Evolutionary conservation across 2,888 invertebrate genomes (phyloP).

Genomic region (Helicoverpa assulta): DNA sequence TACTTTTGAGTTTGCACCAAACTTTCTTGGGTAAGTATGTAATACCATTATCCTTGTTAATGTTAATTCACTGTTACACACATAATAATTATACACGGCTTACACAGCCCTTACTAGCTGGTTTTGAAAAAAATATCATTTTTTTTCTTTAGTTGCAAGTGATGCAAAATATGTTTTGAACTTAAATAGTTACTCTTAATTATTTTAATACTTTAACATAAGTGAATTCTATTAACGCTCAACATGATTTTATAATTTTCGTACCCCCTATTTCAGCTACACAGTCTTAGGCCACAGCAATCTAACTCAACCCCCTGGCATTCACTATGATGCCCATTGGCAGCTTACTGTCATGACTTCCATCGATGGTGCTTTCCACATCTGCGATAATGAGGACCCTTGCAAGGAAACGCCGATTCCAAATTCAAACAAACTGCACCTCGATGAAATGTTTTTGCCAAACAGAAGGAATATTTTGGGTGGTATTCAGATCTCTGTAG

Average conservation of each 20-base stretch:
- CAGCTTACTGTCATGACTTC: slow-evolving; percentile 79
- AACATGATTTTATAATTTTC: too few relatives aligned
- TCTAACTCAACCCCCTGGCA: slow-evolving; percentile 61
- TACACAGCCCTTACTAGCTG: too few relatives aligned
- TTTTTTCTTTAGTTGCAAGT: too few relatives aligned
- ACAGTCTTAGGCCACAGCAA: slow-evolving; percentile 81
- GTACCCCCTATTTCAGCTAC: slow-evolving; percentile 69
- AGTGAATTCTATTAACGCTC: too few relatives aligned
- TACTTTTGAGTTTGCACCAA: slow-evolving; percentile 79
- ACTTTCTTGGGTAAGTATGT: slow-evolving; percentile 74
- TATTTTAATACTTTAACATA: too few relatives aligned
- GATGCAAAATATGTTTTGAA: too few relatives aligned
- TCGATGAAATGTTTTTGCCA: slow-evolving; percentile 83
- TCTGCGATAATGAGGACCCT: slow-evolving; percentile 76
- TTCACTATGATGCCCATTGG: slow-evolving; percentile 76
- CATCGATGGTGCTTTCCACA: slow-evolving; percentile 74
- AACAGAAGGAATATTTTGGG: slow-evolving; percentile 84
- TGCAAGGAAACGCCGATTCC: slow-evolving; percentile 73
- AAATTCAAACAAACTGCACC: slow-evolving; percentile 73
- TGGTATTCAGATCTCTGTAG: slow-evolving; percentile 76
- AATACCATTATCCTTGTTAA: too few relatives aligned
- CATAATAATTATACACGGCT: too few relatives aligned
- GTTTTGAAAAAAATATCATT: too few relatives aligned
- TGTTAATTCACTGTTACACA: too few relatives aligned
- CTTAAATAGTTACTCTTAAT: too few relatives aligned